Percentiles rank a stretch among this genome's conserved stretches.
phyloP scores from a whole-genome alignment of 2,113 vertebrate genomes.

The Pithys albifrons region DNA sequence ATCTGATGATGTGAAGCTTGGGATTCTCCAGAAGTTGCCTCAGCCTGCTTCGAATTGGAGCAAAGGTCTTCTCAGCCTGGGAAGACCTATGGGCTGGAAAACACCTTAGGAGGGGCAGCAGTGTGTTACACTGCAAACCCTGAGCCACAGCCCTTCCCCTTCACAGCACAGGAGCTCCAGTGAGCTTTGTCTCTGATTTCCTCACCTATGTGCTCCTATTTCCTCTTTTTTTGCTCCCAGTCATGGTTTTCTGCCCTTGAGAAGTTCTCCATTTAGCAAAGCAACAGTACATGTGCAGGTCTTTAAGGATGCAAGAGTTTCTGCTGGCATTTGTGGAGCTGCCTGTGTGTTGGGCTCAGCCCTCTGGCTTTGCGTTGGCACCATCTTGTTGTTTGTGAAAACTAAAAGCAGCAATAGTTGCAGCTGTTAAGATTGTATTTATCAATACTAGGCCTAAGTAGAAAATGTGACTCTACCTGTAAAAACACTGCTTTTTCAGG shows the following conservation, averaged over 20 bases:
- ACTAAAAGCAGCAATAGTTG: not conserved
- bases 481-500: not conserved
- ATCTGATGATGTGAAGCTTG: not conserved
- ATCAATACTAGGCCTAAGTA: not conserved
- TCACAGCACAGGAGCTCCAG: not conserved
- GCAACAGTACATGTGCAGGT: not conserved
- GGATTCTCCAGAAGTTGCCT: conserved; percentile 10
- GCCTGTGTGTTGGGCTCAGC: not conserved
- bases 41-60: not conserved
- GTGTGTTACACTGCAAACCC: not conserved
- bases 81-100: not conserved
- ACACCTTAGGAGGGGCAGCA: not conserved
- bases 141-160: not conserved
- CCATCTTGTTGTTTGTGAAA: not conserved
- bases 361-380: not conserved
- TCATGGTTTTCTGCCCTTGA: not conserved
- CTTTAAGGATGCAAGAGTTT: not conserved
- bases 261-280: not conserved
- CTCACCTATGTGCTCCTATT: not conserved
- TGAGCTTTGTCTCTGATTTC: not conserved
- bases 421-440: not conserved
- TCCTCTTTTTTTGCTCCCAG: not conserved
- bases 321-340: not conserved
- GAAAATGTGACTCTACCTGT: not conserved
- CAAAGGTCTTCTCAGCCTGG: not conserved